Conservation (phyloP, 2,797 vertebrate genomes). For the Macrochelys suwanniensis region DNA sequence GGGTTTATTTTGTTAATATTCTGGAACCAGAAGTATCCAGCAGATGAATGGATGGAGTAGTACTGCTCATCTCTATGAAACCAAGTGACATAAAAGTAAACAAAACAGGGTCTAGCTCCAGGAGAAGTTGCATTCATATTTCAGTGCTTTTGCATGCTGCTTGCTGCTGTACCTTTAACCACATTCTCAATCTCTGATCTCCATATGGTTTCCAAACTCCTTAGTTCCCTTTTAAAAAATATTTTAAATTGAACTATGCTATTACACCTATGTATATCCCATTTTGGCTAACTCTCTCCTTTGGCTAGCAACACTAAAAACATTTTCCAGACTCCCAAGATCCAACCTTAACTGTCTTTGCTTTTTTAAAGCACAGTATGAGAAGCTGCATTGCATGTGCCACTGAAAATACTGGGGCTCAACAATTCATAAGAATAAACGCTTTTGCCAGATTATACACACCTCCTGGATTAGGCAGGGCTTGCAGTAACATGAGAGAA, state of each 20-base stretch:
- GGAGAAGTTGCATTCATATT: conserved; percentile 40
- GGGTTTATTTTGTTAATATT: conserved; percentile 18
- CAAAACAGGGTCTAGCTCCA: not conserved
- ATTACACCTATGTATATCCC: conserved; percentile 74
- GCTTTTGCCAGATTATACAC: conserved; percentile 71
- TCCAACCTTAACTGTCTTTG: conserved; percentile 71
- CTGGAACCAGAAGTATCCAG: not conserved
- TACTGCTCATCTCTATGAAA: conserved; percentile 3
- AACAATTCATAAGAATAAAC: conserved; percentile 64
- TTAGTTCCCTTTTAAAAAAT: conserved; percentile 68
- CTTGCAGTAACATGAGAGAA: conserved; percentile 60
- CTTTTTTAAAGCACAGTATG: conserved; percentile 73
- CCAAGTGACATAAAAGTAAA: not conserved
- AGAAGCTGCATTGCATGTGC: conserved; percentile 68
- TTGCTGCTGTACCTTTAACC: conserved; percentile 46
- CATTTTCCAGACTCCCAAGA: conserved; percentile 71
- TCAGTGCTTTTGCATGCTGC: conserved; percentile 59
- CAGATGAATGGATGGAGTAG: conserved; percentile 23
- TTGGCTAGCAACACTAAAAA: conserved; percentile 59
- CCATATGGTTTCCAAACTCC: conserved; percentile 68
- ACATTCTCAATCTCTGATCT: conserved; percentile 69
- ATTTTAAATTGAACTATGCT: conserved; percentile 71
- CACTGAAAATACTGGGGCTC: conserved; percentile 68
- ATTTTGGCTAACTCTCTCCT: conserved; percentile 75
- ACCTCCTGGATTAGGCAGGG: conserved; percentile 55